Percentiles rank a stretch among this genome's conserved stretches.
Evolutionary conservation across 2,888 invertebrate genomes (phyloP).

Genomic region (Clitarchus hookeri): DNA sequence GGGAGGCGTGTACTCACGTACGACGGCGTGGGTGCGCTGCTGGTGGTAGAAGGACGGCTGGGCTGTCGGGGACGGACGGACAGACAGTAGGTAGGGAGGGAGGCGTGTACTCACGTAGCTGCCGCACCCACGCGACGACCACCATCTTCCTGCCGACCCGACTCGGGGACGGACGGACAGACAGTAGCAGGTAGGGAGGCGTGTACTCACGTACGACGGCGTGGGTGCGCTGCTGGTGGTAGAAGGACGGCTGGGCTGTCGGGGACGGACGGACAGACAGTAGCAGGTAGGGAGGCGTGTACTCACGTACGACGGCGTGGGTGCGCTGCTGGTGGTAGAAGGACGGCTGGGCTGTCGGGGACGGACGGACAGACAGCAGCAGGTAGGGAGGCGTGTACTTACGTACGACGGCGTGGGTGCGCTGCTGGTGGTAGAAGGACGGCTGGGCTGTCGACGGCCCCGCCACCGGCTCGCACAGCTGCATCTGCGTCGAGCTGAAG

Average conservation of each 20-base stretch:
- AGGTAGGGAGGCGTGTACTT: conserved; percentile 18
- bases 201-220: conserved; percentile 36
- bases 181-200: not conserved
- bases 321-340: conserved; percentile 35
- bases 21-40: conserved; percentile 31
- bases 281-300: not conserved
- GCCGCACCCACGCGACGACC: conserved; percentile 30
- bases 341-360: conserved; percentile 27
- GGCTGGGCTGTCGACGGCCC: conserved; percentile 33
- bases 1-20: conserved; percentile 32
- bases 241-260: conserved; percentile 28
- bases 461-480: conserved; percentile 30
- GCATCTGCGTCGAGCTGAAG: conserved; percentile 51
- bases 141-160: no score
- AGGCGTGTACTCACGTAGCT: conserved; percentile 33
- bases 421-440: conserved; percentile 31
- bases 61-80: conserved; percentile 32
- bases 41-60: conserved; percentile 32
- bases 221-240: conserved; percentile 32
- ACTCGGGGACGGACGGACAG: conserved; percentile 33
- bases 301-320: conserved; percentile 37
- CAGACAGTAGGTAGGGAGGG: no score
- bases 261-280: conserved; percentile 34
- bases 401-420: conserved; percentile 35
- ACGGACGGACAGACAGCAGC: conserved; percentile 30